These are phyloP conservation scores for Cylloceria caligata DNA, from an alignment of 2,888 invertebrate genomes.

Conservation along the genomic window DNA sequence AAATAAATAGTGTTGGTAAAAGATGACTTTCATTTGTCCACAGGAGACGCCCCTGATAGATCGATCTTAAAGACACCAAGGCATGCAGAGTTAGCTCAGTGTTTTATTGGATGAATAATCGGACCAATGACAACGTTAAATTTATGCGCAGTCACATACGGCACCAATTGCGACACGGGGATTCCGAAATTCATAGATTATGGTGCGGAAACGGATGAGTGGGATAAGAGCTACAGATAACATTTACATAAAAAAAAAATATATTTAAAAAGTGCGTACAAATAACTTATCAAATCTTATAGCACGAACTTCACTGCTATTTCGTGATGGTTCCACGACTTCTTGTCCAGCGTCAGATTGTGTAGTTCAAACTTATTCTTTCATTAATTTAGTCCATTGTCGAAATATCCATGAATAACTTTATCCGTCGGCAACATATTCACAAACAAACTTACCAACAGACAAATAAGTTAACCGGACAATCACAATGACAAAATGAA, in stretches of 20 bases:
- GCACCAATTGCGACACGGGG: neutral
- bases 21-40: conserved; percentile 4
- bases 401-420: too few relatives aligned
- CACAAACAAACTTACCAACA: too few relatives aligned
- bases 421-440: too few relatives aligned
- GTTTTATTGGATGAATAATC: neutral
- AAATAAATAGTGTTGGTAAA: neutral
- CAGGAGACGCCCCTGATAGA: neutral
- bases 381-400: too few relatives aligned
- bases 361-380: too few relatives aligned
- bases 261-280: neutral
- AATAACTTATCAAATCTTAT: neutral
- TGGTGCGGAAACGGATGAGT: neutral
- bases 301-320: neutral
- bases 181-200: neutral
- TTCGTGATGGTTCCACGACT: conserved; percentile 1
- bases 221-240: neutral
- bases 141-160: neutral
- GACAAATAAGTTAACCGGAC: too few relatives aligned
- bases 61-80: neutral
- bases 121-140: neutral
- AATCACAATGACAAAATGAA: too few relatives aligned
- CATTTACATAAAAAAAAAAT: neutral
- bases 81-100: neutral
- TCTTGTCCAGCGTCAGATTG: too few relatives aligned